Conservation (phyloP, 2,113 vertebrate species). For the Platysternon megacephalum region DNA sequence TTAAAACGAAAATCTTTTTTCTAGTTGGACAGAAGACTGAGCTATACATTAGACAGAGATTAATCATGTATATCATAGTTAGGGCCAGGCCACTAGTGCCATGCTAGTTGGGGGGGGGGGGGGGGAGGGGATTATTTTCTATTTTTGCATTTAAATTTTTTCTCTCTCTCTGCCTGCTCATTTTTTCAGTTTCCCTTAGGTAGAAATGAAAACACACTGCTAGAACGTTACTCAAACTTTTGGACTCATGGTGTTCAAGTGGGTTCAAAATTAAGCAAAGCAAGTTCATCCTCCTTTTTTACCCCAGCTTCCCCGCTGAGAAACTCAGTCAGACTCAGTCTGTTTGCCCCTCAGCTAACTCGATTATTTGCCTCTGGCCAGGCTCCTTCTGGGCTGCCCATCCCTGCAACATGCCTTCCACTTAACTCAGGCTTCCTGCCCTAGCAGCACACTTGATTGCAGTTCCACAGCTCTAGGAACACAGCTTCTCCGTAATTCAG, state of each 20-base stretch:
- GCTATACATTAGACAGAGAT: not conserved
- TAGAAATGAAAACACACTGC: not conserved
- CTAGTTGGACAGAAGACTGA: not conserved
- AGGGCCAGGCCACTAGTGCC: not conserved
- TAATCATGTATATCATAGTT: not conserved
- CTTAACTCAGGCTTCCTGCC: not conserved
- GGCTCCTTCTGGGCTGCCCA: not conserved
- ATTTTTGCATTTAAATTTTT: not conserved
- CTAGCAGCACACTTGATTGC: not conserved
- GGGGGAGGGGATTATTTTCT: not conserved
- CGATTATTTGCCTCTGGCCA: not conserved
- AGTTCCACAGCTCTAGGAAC: not conserved
- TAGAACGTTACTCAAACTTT: not conserved
- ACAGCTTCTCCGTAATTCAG: not conserved
- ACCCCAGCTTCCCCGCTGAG: not conserved
- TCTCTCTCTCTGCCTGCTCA: not conserved
- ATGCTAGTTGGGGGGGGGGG: not conserved
- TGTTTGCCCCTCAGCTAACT: not conserved
- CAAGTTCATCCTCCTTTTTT: not conserved
- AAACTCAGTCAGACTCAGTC: not conserved
- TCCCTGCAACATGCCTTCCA: fast-evolving
- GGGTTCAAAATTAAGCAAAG: not conserved
- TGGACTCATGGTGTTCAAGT: not conserved
- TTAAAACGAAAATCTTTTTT: not conserved
- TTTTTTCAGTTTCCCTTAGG: not conserved